phyloP scores from a whole-genome alignment of 2,797 vertebrate genomes.

The Gambelia wislizenii region DNA sequence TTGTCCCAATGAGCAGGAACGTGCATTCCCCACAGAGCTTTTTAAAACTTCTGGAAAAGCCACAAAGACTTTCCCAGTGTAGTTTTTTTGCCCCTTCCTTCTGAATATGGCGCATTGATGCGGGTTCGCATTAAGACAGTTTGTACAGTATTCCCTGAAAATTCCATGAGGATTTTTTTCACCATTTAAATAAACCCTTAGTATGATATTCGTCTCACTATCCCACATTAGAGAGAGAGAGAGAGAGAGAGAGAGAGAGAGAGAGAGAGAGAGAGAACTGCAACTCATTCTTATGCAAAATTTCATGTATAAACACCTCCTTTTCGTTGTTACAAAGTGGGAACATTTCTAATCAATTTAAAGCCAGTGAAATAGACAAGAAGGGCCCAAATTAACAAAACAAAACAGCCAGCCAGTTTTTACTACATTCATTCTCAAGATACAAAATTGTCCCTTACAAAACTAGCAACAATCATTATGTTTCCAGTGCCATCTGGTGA shows the following conservation, averaged over 20 bases:
- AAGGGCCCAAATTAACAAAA: neutral
- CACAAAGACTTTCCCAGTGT: no score
- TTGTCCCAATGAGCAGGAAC: no score
- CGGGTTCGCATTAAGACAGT: no score
- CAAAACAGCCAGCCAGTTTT: neutral
- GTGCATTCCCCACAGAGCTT: no score
- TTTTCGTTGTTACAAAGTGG: neutral
- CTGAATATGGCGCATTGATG: no score
- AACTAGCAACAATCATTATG: neutral
- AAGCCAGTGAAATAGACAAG: neutral
- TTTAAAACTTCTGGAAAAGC: no score
- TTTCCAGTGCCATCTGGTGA: slow-evolving; percentile 25
- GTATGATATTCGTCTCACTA: neutral
- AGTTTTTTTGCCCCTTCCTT: no score
- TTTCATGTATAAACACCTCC: neutral
- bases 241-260: neutral
- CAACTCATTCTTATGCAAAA: neutral
- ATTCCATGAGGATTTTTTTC: no score
- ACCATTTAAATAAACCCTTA: no score
- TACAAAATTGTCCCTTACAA: neutral
- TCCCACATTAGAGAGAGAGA: no score
- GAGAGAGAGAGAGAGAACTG: no score
- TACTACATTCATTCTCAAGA: neutral
- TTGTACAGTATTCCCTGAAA: no score
- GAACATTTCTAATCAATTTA: neutral